Percentiles rank a stretch among this genome's conserved stretches.
Conservation (phyloP, 2,888 invertebrate genomes). For the Thera obeliscata region DNA sequence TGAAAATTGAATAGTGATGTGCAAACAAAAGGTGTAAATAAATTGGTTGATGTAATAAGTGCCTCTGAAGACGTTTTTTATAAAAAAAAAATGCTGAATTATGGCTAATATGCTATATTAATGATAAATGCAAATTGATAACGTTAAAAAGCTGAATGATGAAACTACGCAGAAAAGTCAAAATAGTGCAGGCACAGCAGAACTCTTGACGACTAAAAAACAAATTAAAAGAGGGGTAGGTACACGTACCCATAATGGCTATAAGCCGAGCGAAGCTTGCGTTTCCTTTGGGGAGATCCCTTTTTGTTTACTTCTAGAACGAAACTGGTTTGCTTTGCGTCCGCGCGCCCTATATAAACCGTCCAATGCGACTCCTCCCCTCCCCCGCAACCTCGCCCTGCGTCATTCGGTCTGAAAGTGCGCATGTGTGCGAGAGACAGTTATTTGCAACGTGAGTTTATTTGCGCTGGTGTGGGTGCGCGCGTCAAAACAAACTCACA, state of each 20-base stretch:
- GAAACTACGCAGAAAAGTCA: constrained; percentile 2
- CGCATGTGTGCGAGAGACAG: constrained; percentile 33
- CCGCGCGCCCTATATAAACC: constrained; percentile 73
- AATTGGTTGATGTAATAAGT: not conserved
- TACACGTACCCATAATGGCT: constrained; percentile 74
- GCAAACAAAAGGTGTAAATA: not conserved
- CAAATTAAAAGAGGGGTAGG: constrained; percentile 45
- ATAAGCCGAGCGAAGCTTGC: constrained; percentile 55
- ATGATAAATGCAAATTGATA: not conserved
- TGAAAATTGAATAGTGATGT: constrained; percentile 1
- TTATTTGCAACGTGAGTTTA: constrained; percentile 43
- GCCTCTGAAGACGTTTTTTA: too few relatives aligned
- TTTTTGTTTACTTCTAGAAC: constrained; percentile 71
- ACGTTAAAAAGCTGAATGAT: constrained; percentile 1
- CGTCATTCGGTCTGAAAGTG: constrained; percentile 66
- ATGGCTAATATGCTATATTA: not conserved
- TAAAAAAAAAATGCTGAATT: not conserved
- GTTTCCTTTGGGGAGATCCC: constrained; percentile 55
- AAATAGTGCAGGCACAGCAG: constrained; percentile 7
- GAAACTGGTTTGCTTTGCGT: constrained; percentile 69
- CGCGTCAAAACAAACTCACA: constrained; percentile 55
- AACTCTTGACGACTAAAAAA: constrained; percentile 30
- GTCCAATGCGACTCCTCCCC: constrained; percentile 49
- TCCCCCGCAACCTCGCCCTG: constrained; percentile 44
- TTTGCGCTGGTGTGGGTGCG: constrained; percentile 35